Conservation (phyloP, 2,113 vertebrate species). For the Chloropsis hardwickii region DNA sequence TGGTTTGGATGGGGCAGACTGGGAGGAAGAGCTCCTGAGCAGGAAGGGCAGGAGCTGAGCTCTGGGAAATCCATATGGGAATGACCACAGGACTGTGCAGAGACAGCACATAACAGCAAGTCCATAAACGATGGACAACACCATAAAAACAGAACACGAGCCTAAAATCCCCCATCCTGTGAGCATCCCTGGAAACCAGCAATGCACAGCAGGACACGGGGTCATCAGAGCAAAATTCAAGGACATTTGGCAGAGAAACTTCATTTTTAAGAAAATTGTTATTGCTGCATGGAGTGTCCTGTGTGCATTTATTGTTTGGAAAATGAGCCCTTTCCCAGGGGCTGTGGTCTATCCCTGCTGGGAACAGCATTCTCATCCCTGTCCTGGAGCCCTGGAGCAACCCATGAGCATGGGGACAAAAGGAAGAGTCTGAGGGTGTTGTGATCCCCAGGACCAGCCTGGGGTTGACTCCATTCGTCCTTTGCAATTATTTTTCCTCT, state of each 20-base stretch:
- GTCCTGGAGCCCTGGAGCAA: not conserved
- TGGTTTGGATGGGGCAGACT: not conserved
- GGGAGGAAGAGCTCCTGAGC: not conserved
- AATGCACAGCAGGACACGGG: not conserved
- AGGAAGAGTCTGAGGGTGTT: not conserved
- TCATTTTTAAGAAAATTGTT: not conserved
- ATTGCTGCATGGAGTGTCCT: not conserved
- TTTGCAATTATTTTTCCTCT: not conserved
- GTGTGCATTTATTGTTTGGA: not conserved
- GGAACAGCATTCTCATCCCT: not conserved
- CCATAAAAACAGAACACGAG: not conserved
- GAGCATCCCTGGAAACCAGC: not conserved
- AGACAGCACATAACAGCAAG: rapidly evolving
- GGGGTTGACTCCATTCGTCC: not conserved
- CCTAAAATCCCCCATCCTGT: not conserved
- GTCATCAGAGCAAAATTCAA: not conserved
- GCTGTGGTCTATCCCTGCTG: not conserved
- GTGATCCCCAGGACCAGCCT: not conserved
- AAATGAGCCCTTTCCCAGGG: not conserved
- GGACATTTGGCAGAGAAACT: not conserved
- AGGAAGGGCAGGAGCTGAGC: not conserved
- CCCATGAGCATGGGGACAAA: rapidly evolving
- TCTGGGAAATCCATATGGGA: not conserved
- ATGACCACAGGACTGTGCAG: not conserved
- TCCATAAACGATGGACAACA: not conserved